phyloP scores from a whole-genome alignment of 2,797 vertebrate genomes.

The Clarias pachynema region DNA sequence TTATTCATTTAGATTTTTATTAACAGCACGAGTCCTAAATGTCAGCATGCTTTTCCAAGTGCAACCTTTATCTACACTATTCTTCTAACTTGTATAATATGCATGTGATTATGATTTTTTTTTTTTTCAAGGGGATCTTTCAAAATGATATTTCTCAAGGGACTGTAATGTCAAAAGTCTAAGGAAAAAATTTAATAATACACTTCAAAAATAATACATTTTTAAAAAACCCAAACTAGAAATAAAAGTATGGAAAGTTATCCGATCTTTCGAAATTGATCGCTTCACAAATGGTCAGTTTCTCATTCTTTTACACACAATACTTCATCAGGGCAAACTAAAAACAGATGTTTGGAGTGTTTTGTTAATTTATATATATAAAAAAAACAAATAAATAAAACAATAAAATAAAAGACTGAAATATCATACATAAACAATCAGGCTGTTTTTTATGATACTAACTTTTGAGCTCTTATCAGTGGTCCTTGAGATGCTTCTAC shows the following conservation, averaged over 20 bases:
- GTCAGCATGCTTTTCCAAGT: background rate
- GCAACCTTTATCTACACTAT: background rate
- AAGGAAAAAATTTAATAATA: background rate
- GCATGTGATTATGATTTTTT: background rate
- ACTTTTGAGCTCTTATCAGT: too few species aligned
- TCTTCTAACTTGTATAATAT: background rate
- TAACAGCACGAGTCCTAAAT: background rate
- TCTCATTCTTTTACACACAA: too few species aligned
- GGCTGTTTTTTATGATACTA: too few species aligned
- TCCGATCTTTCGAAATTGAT: background rate
- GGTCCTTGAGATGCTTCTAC: too few species aligned
- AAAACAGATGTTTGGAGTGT: too few species aligned
- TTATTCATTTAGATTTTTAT: constrained; percentile 4
- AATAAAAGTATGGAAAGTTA: background rate
- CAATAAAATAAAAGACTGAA: too few species aligned
- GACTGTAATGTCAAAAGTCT: background rate
- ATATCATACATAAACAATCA: too few species aligned
- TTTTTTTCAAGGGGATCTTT: background rate
- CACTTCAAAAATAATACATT: too few species aligned
- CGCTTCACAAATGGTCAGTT: too few species aligned
- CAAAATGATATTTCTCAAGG: background rate
- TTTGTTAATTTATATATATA: too few species aligned
- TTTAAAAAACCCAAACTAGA: background rate
- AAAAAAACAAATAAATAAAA: too few species aligned
- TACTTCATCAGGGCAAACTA: too few species aligned